Evolutionary conservation across 2,888 invertebrate genomes (phyloP).

Genomic region (Scaptodrosophila latifasciaeformis): DNA sequence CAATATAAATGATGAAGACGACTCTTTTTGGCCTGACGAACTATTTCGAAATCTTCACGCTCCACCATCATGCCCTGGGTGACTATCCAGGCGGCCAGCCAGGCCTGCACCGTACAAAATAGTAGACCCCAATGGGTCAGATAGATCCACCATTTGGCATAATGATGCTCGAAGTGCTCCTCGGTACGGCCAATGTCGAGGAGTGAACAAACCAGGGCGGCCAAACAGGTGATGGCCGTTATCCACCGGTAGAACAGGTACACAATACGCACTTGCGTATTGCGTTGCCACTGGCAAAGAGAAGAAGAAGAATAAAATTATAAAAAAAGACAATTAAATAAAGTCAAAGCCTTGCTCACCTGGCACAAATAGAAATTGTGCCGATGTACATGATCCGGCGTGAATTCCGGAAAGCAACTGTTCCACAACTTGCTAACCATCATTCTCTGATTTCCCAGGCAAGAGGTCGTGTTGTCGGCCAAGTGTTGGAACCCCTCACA

Average conservation of each 20-base stretch:
- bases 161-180: conserved; percentile 74
- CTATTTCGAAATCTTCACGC: conserved; percentile 75
- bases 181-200: conserved; percentile 75
- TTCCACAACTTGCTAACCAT: conserved; percentile 76
- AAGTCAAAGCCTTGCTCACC: conserved; percentile 48
- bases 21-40: conserved; percentile 75
- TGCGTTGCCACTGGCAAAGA: conserved; percentile 73
- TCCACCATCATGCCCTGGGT: conserved; percentile 76
- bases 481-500: conserved; percentile 72
- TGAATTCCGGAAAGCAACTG: conserved; percentile 74
- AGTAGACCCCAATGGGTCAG: conserved; percentile 75
- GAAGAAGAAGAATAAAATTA: background rate
- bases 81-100: conserved; percentile 75
- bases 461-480: conserved; percentile 64
- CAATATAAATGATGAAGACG: conserved; percentile 74
- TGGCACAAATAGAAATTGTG: conserved; percentile 75
- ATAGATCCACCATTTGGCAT: conserved; percentile 76
- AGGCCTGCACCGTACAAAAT: conserved; percentile 74
- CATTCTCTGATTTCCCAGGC: conserved; percentile 73
- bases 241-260: conserved; percentile 75
- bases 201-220: conserved; percentile 74
- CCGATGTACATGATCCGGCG: conserved; percentile 74
- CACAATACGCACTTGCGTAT: conserved; percentile 75
- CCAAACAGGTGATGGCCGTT: conserved; percentile 75
- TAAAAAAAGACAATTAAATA: conserved; percentile 8